These are phyloP conservation scores for Toxotes lorentzi DNA, from an alignment of 2,797 vertebrate genomes.

Conservation along the genomic window DNA sequence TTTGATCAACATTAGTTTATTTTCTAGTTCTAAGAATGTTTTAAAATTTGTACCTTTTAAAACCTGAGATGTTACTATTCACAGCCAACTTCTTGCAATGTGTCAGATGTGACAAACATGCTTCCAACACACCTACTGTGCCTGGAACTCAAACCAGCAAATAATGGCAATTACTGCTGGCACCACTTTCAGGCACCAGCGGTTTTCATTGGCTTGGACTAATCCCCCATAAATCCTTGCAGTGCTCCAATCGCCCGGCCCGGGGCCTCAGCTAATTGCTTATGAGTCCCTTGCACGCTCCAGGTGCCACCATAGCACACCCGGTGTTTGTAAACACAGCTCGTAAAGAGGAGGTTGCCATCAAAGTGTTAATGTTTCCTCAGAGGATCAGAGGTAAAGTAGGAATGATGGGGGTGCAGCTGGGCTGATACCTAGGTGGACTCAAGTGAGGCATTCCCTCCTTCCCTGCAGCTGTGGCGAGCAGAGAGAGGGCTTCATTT, in stretches of 20 bases:
- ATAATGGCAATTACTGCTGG: constrained; percentile 76
- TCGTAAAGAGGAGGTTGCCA: constrained; percentile 75
- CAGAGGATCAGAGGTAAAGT: constrained; percentile 69
- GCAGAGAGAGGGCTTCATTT: constrained; percentile 57
- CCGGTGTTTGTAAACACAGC: constrained; percentile 82
- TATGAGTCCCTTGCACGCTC: constrained; percentile 80
- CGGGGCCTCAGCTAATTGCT: constrained; percentile 75
- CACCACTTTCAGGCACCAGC: constrained; percentile 84
- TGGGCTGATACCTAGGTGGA: constrained; percentile 72
- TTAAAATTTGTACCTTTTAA: not conserved
- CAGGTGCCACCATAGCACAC: constrained; percentile 73
- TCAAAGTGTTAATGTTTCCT: constrained; percentile 79
- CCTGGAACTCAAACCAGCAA: constrained; percentile 68
- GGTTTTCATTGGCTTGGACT: constrained; percentile 83
- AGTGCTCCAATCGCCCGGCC: constrained; percentile 75
- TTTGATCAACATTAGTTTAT: not conserved
- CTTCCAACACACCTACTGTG: constrained; percentile 65
- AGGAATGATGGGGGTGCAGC: constrained; percentile 76
- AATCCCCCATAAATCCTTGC: constrained; percentile 82
- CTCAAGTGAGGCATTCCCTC: constrained; percentile 49
- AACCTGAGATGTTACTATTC: constrained; percentile 9
- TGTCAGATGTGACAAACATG: constrained; percentile 64
- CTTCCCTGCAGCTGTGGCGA: constrained; percentile 71
- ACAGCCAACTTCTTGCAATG: constrained; percentile 17
- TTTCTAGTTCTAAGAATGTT: not conserved